phyloP scores from a whole-genome alignment of 2,888 invertebrate genomes.

The Margaritifera margaritifera region DNA sequence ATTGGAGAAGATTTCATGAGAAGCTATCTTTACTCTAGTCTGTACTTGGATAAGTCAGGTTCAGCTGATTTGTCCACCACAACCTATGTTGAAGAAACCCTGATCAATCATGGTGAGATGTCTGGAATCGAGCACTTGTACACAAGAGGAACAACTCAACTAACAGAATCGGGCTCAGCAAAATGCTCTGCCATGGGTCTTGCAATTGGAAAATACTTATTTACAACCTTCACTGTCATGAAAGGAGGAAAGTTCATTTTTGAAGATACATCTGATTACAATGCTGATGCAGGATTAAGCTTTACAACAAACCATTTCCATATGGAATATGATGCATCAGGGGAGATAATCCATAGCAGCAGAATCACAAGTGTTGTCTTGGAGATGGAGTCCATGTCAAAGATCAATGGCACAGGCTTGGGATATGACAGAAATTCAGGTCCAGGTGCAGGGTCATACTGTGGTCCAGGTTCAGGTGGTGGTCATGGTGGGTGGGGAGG shows the following conservation, averaged over 20 bases:
- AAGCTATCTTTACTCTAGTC: conserved; percentile 39
- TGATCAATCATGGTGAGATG: conserved; percentile 36
- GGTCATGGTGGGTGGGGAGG: conserved; percentile 53
- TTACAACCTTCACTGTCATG: conserved; percentile 40
- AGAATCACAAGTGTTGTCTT: conserved; percentile 30
- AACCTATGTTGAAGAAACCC: conserved; percentile 35
- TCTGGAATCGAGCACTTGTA: conserved; percentile 47
- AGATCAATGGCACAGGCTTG: conserved; percentile 31
- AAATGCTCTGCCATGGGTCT: conserved; percentile 17
- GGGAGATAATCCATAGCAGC: conserved; percentile 24
- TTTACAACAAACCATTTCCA: conserved; percentile 32
- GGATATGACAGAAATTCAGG: conserved; percentile 38
- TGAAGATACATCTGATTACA: conserved; percentile 21
- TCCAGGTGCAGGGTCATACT: conserved; percentile 35
- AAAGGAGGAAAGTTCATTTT: conserved; percentile 34
- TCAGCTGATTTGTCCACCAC: conserved; percentile 36
- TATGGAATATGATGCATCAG: conserved; percentile 32
- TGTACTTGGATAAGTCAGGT: conserved; percentile 22
- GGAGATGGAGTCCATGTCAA: conserved; percentile 42
- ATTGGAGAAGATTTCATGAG: conserved; percentile 32
- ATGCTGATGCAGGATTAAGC: conserved; percentile 18
- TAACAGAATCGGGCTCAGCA: conserved; percentile 37
- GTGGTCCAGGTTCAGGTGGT: conserved; percentile 44
- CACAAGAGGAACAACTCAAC: conserved; percentile 31
- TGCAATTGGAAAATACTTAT: conserved; percentile 30